Percentiles rank a stretch among this genome's conserved stretches.
phyloP scores from a whole-genome alignment of 2,797 vertebrate species.

The Cyprinodon diabolis region DNA sequence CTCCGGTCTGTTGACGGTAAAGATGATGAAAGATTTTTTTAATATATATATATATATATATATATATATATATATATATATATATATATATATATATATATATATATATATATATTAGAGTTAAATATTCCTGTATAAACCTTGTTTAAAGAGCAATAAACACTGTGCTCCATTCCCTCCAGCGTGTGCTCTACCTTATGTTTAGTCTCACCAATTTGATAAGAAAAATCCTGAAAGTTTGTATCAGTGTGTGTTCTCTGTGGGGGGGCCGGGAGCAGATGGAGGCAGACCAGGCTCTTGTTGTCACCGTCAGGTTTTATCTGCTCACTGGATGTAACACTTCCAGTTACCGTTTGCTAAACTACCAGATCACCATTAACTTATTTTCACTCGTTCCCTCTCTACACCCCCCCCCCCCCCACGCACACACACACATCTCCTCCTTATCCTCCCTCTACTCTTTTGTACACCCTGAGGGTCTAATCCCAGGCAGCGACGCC shows the following conservation, averaged over 20 bases:
- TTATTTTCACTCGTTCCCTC: constrained; percentile 18
- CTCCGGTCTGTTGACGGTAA: too few relatives aligned
- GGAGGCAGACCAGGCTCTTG: constrained; percentile 5
- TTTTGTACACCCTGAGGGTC: constrained; percentile 64
- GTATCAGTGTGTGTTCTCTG: neutral
- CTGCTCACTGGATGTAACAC: constrained; percentile 61
- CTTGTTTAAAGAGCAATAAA: too few relatives aligned
- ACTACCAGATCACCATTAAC: constrained; percentile 36
- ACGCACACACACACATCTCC: constrained; percentile 40
- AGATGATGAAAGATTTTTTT: too few relatives aligned
- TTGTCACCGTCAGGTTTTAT: constrained; percentile 35
- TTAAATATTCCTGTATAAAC: too few relatives aligned
- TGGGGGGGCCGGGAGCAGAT: neutral
- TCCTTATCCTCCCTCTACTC: constrained; percentile 53
- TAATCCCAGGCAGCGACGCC: constrained; percentile 73
- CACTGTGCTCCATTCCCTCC: too few relatives aligned
- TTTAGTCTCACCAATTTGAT: too few relatives aligned
- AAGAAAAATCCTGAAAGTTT: too few relatives aligned
- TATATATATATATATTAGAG: too few relatives aligned
- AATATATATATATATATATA: too few relatives aligned
- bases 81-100: too few relatives aligned
- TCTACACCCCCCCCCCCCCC: constrained; percentile 8
- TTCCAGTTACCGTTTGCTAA: constrained; percentile 35
- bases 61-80: too few relatives aligned
- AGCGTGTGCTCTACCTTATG: too few relatives aligned